Conservation (phyloP, 2,113 vertebrate species). For the Ardeotis arabs region DNA sequence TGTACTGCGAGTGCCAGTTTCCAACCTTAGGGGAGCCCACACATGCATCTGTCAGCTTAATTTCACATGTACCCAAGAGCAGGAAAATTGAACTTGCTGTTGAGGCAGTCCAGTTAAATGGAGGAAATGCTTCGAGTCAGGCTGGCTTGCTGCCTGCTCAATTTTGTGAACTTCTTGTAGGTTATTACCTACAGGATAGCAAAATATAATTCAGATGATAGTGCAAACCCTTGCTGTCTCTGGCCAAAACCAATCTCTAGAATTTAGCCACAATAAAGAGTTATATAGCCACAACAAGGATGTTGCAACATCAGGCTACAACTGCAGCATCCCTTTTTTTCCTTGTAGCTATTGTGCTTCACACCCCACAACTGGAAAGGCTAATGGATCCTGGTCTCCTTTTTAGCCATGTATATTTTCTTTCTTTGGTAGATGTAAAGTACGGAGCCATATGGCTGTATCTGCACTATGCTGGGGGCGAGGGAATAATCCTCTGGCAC, state of each 20-base stretch:
- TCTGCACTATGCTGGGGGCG: not conserved
- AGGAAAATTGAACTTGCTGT: not conserved
- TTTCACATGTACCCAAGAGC: not conserved
- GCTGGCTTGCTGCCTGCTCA: conserved; percentile 9
- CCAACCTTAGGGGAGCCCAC: conserved; percentile 45
- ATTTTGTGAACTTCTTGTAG: not conserved
- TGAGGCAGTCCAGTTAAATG: not conserved
- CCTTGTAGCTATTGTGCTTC: not conserved
- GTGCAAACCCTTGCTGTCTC: not conserved
- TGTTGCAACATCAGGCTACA: not conserved
- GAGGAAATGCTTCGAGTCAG: not conserved
- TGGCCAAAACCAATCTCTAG: not conserved
- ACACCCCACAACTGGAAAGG: not conserved
- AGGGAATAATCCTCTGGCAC: conserved; percentile 26
- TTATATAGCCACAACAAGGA: not conserved
- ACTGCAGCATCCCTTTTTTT: not conserved
- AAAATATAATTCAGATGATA: not conserved
- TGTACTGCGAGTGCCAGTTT: conserved; percentile 30
- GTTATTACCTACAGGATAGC: not conserved
- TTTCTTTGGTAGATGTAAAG: not conserved
- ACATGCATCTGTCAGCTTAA: conserved; percentile 32
- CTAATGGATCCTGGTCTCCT: not conserved
- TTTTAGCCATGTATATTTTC: not conserved
- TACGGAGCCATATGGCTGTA: conserved; percentile 30
- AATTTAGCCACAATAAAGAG: not conserved